Conservation (phyloP, 2,888 invertebrate genomes). For the Parasteatoda lunata region DNA sequence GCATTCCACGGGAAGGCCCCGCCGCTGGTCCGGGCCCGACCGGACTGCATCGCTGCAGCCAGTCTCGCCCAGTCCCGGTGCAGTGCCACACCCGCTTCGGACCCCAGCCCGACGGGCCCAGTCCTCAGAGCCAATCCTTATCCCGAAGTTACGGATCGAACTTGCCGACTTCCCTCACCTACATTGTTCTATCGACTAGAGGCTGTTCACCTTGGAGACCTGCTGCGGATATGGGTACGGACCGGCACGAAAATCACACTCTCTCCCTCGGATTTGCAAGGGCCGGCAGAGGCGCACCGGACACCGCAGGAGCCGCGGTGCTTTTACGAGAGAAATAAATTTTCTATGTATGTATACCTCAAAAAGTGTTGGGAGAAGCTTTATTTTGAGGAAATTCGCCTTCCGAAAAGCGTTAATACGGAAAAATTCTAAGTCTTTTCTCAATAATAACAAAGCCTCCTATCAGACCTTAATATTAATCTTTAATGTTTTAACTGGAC, state of each 20-base stretch:
- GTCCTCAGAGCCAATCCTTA: constrained; percentile 84
- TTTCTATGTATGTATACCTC: too few relatives aligned
- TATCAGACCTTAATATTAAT: too few relatives aligned
- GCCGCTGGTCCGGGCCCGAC: constrained; percentile 71
- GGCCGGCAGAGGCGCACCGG: too few relatives aligned
- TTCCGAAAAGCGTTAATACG: too few relatives aligned
- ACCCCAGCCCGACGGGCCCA: constrained; percentile 79
- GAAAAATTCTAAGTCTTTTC: too few relatives aligned
- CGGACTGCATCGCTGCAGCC: constrained; percentile 3
- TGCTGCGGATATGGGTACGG: constrained; percentile 81
- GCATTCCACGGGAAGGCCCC: constrained; percentile 72
- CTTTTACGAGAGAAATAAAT: too few relatives aligned
- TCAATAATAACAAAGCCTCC: too few relatives aligned
- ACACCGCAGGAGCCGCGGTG: too few relatives aligned
- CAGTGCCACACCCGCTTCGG: constrained; percentile 74
- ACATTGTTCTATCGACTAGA: constrained; percentile 82
- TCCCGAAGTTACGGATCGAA: constrained; percentile 79
- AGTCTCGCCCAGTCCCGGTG: constrained; percentile 72
- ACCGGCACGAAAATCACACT: constrained; percentile 64
- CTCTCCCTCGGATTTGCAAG: too few relatives aligned
- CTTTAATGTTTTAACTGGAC: too few relatives aligned
- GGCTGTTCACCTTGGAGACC: constrained; percentile 84
- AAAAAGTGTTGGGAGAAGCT: too few relatives aligned
- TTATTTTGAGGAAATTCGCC: too few relatives aligned
- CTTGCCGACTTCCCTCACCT: constrained; percentile 83